These are phyloP conservation scores for Eristalis arbustorum DNA, from an alignment of 2,888 invertebrate genomes.

Conservation along the genomic window DNA sequence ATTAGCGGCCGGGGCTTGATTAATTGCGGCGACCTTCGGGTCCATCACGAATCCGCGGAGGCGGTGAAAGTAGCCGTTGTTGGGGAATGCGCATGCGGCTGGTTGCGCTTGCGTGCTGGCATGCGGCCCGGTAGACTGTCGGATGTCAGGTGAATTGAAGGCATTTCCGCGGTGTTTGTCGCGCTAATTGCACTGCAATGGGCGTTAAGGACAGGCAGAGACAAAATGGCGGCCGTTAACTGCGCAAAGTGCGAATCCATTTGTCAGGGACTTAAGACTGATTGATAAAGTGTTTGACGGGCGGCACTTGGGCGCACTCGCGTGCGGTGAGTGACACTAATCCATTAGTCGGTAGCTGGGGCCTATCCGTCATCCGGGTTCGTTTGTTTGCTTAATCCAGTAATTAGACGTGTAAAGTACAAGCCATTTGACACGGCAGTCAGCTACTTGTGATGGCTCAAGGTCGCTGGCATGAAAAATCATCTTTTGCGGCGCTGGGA, in stretches of 20 bases:
- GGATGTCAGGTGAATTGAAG: conserved; percentile 3
- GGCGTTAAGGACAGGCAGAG: neutral
- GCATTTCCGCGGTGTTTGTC: conserved; percentile 52
- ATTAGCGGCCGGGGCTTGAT: conserved; percentile 63
- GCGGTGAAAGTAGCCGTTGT: conserved; percentile 53
- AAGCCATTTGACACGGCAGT: neutral
- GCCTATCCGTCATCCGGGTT: neutral
- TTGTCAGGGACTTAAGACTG: conserved; percentile 43
- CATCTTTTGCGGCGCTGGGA: neutral
- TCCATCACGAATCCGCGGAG: conserved; percentile 44
- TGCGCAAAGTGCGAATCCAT: conserved; percentile 22
- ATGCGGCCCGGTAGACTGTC: neutral
- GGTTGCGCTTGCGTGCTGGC: neutral
- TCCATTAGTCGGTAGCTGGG: conserved; percentile 11
- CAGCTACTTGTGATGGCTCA: neutral
- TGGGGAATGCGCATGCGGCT: neutral
- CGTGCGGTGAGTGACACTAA: conserved; percentile 31
- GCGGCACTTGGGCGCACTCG: conserved; percentile 24
- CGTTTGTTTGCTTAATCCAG: neutral
- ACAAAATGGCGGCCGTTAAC: conserved; percentile 33
- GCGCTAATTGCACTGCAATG: neutral
- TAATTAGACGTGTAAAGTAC: neutral
- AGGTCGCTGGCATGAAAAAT: neutral
- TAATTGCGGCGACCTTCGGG: conserved; percentile 65
- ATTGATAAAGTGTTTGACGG: conserved; percentile 33